These are phyloP conservation scores for Litoditis marina DNA, from an alignment of 2,888 invertebrate genomes.

Conservation along the genomic window DNA sequence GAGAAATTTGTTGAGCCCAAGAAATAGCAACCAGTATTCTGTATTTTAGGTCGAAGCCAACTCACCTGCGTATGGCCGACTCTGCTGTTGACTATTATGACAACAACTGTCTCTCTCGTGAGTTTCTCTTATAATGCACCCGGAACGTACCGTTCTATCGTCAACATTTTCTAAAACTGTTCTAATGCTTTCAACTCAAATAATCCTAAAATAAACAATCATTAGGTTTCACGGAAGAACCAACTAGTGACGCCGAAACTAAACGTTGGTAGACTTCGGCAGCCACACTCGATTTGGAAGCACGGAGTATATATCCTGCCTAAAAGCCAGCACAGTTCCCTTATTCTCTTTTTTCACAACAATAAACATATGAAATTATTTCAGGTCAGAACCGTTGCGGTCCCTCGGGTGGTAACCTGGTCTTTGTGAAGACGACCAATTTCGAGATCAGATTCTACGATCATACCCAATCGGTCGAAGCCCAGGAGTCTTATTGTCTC, in stretches of 20 bases:
- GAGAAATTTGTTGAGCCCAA: no score
- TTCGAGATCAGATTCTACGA: constrained; percentile 62
- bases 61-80: constrained; percentile 64
- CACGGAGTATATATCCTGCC: no score
- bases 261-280: no score
- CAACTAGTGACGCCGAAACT: no score
- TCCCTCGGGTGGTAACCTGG: constrained; percentile 60
- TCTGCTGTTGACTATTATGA: constrained; percentile 67
- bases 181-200: no score
- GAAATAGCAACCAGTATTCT: neutral
- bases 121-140: constrained; percentile 15
- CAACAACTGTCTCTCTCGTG: constrained; percentile 67
- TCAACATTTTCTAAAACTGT: no score
- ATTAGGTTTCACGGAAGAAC: no score
- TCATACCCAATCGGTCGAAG: constrained; percentile 61
- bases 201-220: no score
- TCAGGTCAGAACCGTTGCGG: constrained; percentile 61
- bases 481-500: constrained; percentile 61
- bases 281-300: no score
- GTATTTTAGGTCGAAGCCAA: constrained; percentile 64
- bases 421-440: constrained; percentile 61
- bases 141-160: neutral
- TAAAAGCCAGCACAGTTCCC: no score
- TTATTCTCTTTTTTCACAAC: neutral
- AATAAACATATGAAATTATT: neutral